Percentiles rank a stretch among this genome's conserved stretches.
These are phyloP conservation scores for Tetramorium parvispinum DNA, from an alignment of 1,140 invertebrate species.

Conservation along the genomic window DNA sequence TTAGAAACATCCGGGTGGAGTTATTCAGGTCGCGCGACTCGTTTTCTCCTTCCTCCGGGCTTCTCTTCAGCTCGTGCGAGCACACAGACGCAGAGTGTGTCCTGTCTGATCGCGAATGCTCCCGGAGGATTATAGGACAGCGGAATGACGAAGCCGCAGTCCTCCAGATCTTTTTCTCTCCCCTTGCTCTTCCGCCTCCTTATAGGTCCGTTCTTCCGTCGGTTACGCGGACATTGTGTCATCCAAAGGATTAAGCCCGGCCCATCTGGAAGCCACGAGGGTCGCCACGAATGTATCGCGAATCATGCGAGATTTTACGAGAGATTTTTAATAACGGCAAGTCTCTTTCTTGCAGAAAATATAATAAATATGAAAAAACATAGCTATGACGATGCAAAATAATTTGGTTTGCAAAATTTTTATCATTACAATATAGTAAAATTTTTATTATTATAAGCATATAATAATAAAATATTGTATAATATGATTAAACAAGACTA, in stretches of 20 bases:
- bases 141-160: constrained; percentile 70
- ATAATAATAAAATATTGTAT: background rate
- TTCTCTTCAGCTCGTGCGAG: constrained; percentile 39
- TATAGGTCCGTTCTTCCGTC: constrained; percentile 56
- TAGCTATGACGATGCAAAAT: background rate
- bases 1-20: constrained; percentile 79
- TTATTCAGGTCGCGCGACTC: constrained; percentile 77
- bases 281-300: constrained; percentile 57
- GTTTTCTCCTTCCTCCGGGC: constrained; percentile 60
- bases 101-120: constrained; percentile 79
- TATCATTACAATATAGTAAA: background rate
- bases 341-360: background rate
- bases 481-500: background rate
- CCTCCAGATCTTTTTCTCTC: constrained; percentile 46
- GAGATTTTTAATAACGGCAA: constrained; percentile 22
- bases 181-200: background rate
- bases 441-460: background rate
- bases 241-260: constrained; percentile 76
- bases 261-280: constrained; percentile 62
- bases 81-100: constrained; percentile 41
- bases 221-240: constrained; percentile 81
- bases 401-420: background rate
- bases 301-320: constrained; percentile 19
- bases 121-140: constrained; percentile 76
- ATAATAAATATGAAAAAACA: background rate